These are phyloP conservation scores for Ormyrus thymus DNA, from an alignment of 2,888 invertebrate species.

Conservation along the genomic window DNA sequence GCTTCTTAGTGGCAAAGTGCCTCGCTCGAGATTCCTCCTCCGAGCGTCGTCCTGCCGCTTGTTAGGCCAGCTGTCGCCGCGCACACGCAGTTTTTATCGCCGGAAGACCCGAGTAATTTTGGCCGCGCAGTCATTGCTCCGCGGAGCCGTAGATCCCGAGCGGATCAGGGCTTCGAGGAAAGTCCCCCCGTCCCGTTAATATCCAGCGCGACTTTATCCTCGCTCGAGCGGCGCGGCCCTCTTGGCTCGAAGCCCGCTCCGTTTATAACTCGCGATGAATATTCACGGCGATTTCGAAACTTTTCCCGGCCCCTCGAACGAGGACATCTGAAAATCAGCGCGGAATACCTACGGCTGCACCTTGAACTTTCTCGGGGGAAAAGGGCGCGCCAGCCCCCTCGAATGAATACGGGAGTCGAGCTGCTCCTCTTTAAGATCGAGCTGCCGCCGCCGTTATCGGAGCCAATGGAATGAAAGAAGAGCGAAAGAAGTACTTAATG, in stretches of 20 bases:
- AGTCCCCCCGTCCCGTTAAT: constrained; percentile 11
- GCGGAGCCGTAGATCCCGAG: constrained; percentile 12
- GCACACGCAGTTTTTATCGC: no score
- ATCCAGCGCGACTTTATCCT: constrained; percentile 19
- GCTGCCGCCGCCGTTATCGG: no score
- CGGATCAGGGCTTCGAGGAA: neutral
- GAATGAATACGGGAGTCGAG: no score
- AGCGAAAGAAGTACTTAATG: no score
- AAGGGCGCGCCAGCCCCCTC: no score
- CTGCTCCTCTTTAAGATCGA: no score
- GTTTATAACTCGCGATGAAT: constrained; percentile 70
- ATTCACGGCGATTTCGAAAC: constrained; percentile 73
- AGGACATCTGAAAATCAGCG: no score
- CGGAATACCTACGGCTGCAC: no score
- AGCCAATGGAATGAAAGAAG: no score
- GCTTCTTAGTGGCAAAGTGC: no score
- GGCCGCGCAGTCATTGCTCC: neutral
- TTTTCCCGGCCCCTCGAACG: constrained; percentile 57
- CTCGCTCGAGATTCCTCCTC: no score
- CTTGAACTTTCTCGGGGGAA: neutral
- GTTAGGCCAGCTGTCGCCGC: neutral
- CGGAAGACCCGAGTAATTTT: neutral
- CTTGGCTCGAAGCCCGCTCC: constrained; percentile 63
- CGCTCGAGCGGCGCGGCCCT: neutral
- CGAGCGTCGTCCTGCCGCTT: no score